These are phyloP conservation scores for Ryuthela nishihirai DNA, from an alignment of 2,888 invertebrate species.

Conservation along the genomic window DNA sequence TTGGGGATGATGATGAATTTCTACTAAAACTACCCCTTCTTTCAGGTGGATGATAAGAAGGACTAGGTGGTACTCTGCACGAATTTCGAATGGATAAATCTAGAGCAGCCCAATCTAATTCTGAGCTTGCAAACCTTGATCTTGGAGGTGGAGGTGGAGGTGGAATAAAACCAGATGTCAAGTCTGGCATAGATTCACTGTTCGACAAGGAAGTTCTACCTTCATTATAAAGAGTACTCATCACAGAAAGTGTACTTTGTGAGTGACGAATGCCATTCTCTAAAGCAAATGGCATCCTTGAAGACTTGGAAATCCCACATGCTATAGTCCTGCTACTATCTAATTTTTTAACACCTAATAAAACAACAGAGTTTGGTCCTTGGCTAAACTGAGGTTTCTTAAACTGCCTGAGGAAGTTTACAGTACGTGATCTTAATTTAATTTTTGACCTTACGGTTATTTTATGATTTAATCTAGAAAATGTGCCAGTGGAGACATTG, in stretches of 20 bases:
- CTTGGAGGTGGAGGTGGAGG: constrained; percentile 40
- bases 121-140: constrained; percentile 12
- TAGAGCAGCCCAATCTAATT: background rate
- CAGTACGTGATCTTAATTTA: constrained; percentile 34
- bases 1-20: background rate
- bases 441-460: constrained; percentile 34
- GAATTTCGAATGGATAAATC: background rate
- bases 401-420: constrained; percentile 37
- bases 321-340: constrained; percentile 19
- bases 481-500: constrained; percentile 13
- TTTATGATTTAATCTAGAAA: constrained; percentile 27
- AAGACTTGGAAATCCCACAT: constrained; percentile 19
- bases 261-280: constrained; percentile 45
- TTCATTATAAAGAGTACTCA: constrained; percentile 37
- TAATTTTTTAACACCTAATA: constrained; percentile 36
- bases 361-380: constrained; percentile 22
- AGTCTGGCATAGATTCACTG: constrained; percentile 49
- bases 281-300: constrained; percentile 20
- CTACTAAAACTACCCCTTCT: background rate
- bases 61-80: background rate
- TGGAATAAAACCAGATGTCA: constrained; percentile 39
- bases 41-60: constrained; percentile 13
- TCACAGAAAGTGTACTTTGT: constrained; percentile 49
- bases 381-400: constrained; percentile 31
- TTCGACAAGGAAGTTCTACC: constrained; percentile 44